Base-by-base conservation (phyloP, 2,888 invertebrate species). In the Synanthedon andrenaeformis region DNA sequence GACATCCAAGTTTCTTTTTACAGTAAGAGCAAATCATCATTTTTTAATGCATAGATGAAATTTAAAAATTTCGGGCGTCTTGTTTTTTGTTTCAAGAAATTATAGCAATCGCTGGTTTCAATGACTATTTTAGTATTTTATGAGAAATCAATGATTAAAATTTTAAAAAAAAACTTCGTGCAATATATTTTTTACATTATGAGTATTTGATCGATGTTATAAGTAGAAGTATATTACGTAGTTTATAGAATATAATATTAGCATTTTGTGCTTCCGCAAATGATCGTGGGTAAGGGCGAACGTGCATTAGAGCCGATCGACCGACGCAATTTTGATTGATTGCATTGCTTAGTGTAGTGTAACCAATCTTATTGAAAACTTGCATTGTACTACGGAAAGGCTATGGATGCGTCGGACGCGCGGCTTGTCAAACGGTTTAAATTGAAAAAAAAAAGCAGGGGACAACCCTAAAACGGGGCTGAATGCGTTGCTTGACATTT, bases 351-450 rank as follows among this genome's bases (percentile, higher is more conserved):
- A 86, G 84, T 87, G 87, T 86, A 84, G 77, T 86, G 87, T 87
- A 81, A 86, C 87, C 84, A 81, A 87, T 86, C 85, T 86, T 82
- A 87, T 86, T 86, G 87, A 85, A 86, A 85, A 83, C 79, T 77
- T 70, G 73, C 83, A 87, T 86, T 84, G 83, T 71, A 62, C 70
- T 71, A 76, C 76, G 73, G 76, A 82, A 83, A 82, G 82, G 81
- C 81, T 82, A 75, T 69, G 59, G 74, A 80, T 82, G 83, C 74
- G 74, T 76, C 72, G 74, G 82, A 82, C 83, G 81, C 76, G 72
- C 76, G 78, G 78, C 82, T 74, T 79, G 79, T 82, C 84, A 81
- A 82, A 83, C 74, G 82, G 76, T 85, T 87, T 83, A 87, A 87
- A 87, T 83, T 87, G 84, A 84, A 84, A 85, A 81, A 84, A 85